phyloP scores from a whole-genome alignment of 2,888 invertebrate species.

The Melolontha melolontha region DNA sequence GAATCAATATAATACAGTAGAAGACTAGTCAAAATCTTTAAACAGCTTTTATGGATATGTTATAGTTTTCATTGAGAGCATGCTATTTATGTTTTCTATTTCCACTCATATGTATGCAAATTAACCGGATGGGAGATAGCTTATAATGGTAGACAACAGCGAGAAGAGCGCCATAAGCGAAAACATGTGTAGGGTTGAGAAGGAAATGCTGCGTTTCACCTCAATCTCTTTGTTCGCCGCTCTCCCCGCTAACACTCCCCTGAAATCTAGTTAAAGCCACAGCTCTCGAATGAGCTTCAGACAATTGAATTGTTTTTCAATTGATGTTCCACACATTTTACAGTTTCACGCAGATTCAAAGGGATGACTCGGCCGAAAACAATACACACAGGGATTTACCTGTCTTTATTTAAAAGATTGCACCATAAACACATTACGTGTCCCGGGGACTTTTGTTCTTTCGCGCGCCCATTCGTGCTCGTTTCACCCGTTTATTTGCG shows the following conservation, averaged over 20 bases:
- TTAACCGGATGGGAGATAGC: no score
- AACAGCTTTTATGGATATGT: no score
- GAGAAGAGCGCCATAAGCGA: no score
- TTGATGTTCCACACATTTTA: constrained; percentile 51
- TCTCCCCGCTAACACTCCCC: constrained; percentile 3
- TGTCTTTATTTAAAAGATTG: constrained; percentile 53
- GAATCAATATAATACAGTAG: no score
- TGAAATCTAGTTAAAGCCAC: constrained; percentile 46
- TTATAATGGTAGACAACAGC: no score
- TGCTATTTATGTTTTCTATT: no score
- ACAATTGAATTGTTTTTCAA: constrained; percentile 52
- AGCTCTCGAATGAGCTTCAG: constrained; percentile 47
- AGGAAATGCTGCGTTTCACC: neutral
- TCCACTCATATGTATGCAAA: no score
- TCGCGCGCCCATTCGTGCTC: neutral
- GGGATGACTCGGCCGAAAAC: constrained; percentile 49
- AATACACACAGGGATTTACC: constrained; percentile 52
- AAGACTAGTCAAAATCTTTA: no score
- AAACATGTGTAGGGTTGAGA: no score
- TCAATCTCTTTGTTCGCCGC: constrained; percentile 4
- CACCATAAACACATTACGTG: constrained; percentile 52
- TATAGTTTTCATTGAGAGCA: no score
- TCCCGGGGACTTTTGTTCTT: constrained; percentile 28
- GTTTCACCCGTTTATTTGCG: constrained; percentile 14
- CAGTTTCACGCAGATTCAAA: constrained; percentile 50